phyloP scores from a whole-genome alignment of 2,113 vertebrate genomes.

The Hemiprocne comata region DNA sequence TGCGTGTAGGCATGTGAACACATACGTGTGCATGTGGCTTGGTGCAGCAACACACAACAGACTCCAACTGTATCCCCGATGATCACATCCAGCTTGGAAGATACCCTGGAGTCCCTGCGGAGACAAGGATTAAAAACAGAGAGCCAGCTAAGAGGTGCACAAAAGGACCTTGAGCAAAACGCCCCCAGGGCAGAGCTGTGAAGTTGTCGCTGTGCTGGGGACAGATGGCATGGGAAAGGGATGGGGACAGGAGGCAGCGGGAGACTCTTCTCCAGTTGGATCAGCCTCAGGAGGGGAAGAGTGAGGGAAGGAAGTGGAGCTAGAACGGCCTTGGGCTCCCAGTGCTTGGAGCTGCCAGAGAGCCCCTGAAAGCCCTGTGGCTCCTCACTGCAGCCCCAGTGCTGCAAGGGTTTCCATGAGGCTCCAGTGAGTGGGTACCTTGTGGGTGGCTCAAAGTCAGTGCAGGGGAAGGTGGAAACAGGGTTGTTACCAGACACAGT shows the following conservation, averaged over 20 bases:
- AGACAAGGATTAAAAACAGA: neutral
- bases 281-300: neutral
- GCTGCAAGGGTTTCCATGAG: neutral
- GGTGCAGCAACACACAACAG: neutral
- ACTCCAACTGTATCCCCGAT: neutral
- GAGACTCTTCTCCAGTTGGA: neutral
- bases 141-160: neutral
- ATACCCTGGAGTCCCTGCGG: neutral
- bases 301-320: neutral
- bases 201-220: neutral
- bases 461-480: neutral
- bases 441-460: neutral
- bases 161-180: neutral
- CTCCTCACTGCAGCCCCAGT: rapidly evolving
- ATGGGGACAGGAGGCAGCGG: neutral
- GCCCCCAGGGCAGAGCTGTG: neutral
- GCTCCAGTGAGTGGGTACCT: rapidly evolving
- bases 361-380: neutral
- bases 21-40: neutral
- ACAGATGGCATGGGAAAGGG: neutral
- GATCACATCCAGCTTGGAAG: neutral
- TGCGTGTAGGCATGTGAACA: neutral
- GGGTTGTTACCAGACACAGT: neutral
- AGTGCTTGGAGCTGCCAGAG: rapidly evolving
- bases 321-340: neutral